phyloP scores from a whole-genome alignment of 2,888 invertebrate species.

The Apotomis turbidana region DNA sequence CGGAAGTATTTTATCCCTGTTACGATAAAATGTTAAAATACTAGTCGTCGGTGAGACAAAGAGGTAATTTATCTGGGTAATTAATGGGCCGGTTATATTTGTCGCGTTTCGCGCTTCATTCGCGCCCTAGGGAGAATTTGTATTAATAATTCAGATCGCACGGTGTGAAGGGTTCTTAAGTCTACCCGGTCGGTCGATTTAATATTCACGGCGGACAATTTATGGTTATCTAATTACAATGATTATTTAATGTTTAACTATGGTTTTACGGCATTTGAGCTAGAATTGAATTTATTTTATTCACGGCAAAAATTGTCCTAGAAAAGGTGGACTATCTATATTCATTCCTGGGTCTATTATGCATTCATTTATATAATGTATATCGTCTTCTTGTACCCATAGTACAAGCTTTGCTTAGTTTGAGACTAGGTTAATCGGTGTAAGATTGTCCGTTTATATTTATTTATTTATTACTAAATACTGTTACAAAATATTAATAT shows the following conservation, averaged over 20 bases:
- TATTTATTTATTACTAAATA: too few species aligned
- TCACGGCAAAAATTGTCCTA: too few species aligned
- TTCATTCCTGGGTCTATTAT: too few species aligned
- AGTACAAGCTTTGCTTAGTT: too few species aligned
- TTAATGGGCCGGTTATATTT: conserved; percentile 40
- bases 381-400: too few species aligned
- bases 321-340: too few species aligned
- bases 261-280: too few species aligned
- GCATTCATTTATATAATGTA: too few species aligned
- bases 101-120: conserved; percentile 37
- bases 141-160: conserved; percentile 29
- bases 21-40: conserved; percentile 12
- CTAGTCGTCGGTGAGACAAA: conserved; percentile 27
- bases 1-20: conserved; percentile 16
- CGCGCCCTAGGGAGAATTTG: conserved; percentile 24
- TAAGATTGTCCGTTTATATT: too few species aligned
- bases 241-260: background rate
- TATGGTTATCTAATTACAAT: background rate
- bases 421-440: too few species aligned
- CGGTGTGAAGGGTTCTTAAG: conserved; percentile 9
- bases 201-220: background rate
- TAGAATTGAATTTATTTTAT: too few species aligned
- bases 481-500: too few species aligned
- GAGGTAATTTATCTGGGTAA: conserved; percentile 36
- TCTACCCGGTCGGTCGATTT: background rate